Evolutionary conservation across 2,113 vertebrate genomes (phyloP), one percentile per base, ranked within the genome.

Genomic region (Pterocles burchelli): DNA sequence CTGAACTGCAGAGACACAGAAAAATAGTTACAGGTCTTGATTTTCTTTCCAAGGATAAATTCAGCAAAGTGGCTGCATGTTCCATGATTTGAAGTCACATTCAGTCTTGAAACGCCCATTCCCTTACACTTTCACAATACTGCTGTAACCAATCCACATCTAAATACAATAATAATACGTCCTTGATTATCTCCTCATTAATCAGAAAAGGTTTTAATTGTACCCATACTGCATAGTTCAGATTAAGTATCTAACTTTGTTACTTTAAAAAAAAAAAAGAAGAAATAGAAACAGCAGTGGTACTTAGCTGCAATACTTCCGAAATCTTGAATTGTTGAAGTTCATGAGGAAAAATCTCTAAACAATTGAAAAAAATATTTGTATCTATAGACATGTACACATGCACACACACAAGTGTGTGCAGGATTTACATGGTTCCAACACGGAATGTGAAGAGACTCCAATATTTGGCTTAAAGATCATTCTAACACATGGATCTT

Each of bases 381-480:
- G 0, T 61, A 20, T 25, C 12, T 87, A 29, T 36, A 71, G 33
- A 48, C 2, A 51, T 14, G 1, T 22, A 51, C 52, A 34, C 29
- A 52, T 52, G 7, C 5, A 49, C 45, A 63, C 15, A 54, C 10
- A 63, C 36, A 68, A 25, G 43, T 63, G 54, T 61, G 45, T 43
- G 20, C 51, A 93, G 71, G 55, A 52, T 84, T 91, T 88, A 76
- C 75, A 73, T 15, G 79, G 20, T 91, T 91, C 59, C 77, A 95
- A 43, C 14, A 80, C 12, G 28, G 77, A 95, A 96, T 67, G 33
- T 83, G 87, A 93, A 66, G 55, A 83, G 85, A 74, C 33, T 93
- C 36, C 43, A 95, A 26, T 76, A 77, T 82, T 91, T 95, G 94
- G 81, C 89, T 91, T 88, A 62, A 89, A 95, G 93, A 88, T 59